Evolutionary conservation across 1,140 invertebrate species (phyloP).

Genomic region (Artemia franciscana): DNA sequence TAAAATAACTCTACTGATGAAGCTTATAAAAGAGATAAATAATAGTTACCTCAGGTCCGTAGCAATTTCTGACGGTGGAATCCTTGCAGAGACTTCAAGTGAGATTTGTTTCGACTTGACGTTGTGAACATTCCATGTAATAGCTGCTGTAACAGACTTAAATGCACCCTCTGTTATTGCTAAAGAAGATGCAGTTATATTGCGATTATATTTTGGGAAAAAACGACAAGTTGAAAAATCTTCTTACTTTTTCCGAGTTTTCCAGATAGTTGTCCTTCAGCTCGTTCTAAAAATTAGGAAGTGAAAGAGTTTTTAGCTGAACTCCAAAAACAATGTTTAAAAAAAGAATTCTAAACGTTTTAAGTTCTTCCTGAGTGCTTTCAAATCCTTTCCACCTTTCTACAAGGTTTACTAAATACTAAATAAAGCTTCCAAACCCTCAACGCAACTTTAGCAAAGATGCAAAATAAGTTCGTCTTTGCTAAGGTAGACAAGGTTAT

Average conservation of each 20-base stretch:
- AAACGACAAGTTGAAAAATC: not conserved
- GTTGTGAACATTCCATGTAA: constrained; percentile 8
- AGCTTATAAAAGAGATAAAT: too few species aligned
- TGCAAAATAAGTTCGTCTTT: too few species aligned
- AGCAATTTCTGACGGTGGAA: not conserved
- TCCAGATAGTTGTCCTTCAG: not conserved
- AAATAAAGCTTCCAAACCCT: too few species aligned
- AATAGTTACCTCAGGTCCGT: too few species aligned
- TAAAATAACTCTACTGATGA: too few species aligned
- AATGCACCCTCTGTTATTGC: not conserved
- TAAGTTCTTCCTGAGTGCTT: too few species aligned
- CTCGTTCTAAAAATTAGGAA: not conserved
- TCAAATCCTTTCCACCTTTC: too few species aligned
- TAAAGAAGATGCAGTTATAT: not conserved
- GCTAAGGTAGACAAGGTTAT: not conserved
- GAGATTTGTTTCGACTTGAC: constrained; percentile 4
- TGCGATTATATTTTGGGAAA: not conserved
- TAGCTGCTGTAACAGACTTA: not conserved
- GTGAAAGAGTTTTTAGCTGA: too few species aligned
- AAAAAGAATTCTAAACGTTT: too few species aligned
- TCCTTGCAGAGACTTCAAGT: constrained; percentile 1
- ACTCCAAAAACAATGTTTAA: too few species aligned
- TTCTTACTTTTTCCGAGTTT: not conserved
- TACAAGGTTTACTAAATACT: too few species aligned
- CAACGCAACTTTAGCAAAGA: too few species aligned